phyloP scores from a whole-genome alignment of 2,888 invertebrate species.

The Carabus problematicus region DNA sequence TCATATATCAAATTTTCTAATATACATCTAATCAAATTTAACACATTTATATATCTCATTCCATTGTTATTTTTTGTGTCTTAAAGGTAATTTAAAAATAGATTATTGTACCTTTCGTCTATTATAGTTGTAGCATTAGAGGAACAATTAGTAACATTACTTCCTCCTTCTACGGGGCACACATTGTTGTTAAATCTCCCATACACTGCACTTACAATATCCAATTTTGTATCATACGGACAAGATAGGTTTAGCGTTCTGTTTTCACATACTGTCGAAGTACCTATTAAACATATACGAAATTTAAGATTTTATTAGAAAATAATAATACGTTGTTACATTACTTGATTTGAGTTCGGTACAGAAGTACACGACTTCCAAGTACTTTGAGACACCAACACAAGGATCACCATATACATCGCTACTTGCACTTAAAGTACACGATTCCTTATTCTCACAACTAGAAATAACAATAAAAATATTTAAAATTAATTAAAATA shows the following conservation, averaged over 20 bases:
- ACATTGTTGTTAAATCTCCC: neutral
- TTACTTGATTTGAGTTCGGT: neutral
- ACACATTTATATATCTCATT: no score
- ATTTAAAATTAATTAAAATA: no score
- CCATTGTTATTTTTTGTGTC: no score
- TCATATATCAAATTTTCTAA: no score
- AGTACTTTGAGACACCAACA: neutral
- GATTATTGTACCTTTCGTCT: neutral
- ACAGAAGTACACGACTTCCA: slow-evolving; percentile 2
- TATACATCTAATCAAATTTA: no score
- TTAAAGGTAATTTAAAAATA: neutral
- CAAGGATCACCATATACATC: neutral
- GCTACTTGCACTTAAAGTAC: neutral
- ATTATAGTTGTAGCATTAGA: neutral
- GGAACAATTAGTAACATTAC: neutral
- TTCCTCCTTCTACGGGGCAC: neutral
- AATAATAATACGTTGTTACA: neutral
- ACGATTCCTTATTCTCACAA: slow-evolving; percentile 5
- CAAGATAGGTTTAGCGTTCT: neutral
- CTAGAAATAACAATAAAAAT: neutral
- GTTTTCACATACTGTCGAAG: neutral
- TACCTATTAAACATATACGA: no score
- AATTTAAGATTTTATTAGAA: neutral
- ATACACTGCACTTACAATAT: neutral
- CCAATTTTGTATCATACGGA: neutral